Conservation (phyloP, 2,797 vertebrate genomes). For the Sylvia borin region DNA sequence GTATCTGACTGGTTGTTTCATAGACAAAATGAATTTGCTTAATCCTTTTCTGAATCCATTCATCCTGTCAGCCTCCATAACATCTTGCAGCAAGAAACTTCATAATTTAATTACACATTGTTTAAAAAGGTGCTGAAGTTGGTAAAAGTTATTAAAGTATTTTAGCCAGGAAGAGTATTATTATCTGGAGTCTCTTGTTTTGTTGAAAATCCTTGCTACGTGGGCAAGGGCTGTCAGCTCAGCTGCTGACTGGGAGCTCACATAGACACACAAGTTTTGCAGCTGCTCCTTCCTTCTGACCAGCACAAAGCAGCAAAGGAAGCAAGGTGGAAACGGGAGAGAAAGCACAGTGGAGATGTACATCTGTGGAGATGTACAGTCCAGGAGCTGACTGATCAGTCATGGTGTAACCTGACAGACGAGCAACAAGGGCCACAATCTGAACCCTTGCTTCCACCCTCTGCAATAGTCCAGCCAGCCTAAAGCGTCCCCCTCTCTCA, state of each 20-base stretch:
- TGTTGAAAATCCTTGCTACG: not conserved
- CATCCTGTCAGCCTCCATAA: not conserved
- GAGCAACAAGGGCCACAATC: not conserved
- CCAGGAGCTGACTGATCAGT: not conserved
- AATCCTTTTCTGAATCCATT: constrained; percentile 16
- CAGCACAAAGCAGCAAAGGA: not conserved
- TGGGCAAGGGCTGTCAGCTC: not conserved
- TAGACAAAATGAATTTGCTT: not conserved
- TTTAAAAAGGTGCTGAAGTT: constrained; percentile 12
- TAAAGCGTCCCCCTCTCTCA: not conserved
- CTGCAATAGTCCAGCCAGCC: not conserved
- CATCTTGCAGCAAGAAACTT: not conserved
- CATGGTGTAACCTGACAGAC: not conserved
- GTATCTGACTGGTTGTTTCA: accelerated
- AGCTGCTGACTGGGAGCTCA: not conserved
- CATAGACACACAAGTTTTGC: not conserved
- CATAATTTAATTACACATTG: not conserved
- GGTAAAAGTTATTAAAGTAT: not conserved
- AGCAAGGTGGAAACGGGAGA: not conserved
- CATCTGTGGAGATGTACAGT: not conserved
- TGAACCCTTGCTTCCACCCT: not conserved
- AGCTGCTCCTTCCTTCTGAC: not conserved
- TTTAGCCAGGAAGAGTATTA: not conserved
- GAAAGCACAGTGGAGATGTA: not conserved
- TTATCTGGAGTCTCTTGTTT: not conserved